Percentiles rank a stretch among this genome's conserved stretches.
phyloP scores from a whole-genome alignment of 2,113 vertebrate genomes.

The Dermatemys mawii region DNA sequence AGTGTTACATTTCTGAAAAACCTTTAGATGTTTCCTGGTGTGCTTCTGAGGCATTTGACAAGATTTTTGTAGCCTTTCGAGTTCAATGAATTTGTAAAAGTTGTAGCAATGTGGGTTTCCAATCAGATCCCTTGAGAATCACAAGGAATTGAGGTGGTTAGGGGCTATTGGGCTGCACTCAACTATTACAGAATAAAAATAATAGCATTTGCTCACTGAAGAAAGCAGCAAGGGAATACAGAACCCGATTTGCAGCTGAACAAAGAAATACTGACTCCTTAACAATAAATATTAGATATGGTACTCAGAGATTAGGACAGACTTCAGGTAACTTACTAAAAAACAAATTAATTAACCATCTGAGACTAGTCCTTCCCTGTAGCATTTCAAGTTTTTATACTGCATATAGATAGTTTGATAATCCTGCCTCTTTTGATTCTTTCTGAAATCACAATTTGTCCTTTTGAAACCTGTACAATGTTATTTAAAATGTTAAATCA shows the following conservation, averaged over 20 bases:
- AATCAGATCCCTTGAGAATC: slow-evolving; percentile 59
- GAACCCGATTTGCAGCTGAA: slow-evolving; percentile 35
- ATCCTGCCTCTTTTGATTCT: neutral
- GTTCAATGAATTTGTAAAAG: slow-evolving; percentile 69
- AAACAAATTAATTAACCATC: slow-evolving; percentile 46
- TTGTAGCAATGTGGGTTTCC: slow-evolving; percentile 66
- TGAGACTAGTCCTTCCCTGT: neutral
- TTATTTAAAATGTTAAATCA: neutral
- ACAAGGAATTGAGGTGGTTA: slow-evolving; percentile 64
- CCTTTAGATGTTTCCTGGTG: neutral
- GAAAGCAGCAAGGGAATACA: slow-evolving; percentile 48
- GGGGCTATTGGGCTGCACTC: slow-evolving; percentile 59
- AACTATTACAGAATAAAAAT: slow-evolving; percentile 57
- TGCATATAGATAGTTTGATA: neutral
- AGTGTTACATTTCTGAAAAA: neutral
- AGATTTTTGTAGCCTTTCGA: slow-evolving; percentile 67
- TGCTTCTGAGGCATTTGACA: slow-evolving; percentile 51
- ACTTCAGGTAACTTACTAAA: slow-evolving; percentile 43
- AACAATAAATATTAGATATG: slow-evolving; percentile 52
- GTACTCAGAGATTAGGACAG: slow-evolving; percentile 53
- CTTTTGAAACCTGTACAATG: neutral
- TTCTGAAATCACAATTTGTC: neutral
- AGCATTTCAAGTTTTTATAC: slow-evolving; percentile 10
- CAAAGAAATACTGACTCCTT: slow-evolving; percentile 57
- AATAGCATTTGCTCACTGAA: slow-evolving; percentile 49